Evolutionary conservation across 2,797 vertebrate genomes (phyloP).

Genomic region (Pyrocephalus nanus): DNA sequence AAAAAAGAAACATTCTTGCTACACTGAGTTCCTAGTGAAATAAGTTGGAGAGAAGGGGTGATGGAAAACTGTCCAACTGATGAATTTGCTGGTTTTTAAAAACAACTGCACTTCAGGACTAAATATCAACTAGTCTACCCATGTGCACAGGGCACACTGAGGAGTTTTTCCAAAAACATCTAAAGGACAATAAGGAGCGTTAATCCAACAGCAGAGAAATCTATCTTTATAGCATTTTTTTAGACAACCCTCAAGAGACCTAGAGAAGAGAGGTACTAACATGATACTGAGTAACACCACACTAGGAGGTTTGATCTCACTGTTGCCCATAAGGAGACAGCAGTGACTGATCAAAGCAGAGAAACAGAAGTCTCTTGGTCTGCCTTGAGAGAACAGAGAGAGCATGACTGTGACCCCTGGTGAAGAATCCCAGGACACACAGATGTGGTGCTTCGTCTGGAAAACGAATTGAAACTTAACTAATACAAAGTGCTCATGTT

Average conservation of each 20-base stretch:
- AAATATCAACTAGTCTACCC: background rate
- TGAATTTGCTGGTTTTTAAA: background rate
- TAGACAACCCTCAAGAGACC: slow-evolving; percentile 16
- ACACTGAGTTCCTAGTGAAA: background rate
- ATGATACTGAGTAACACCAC: background rate
- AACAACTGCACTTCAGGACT: background rate
- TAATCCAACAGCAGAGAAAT: slow-evolving; percentile 1
- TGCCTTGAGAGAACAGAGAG: background rate
- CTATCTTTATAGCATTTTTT: slow-evolving; percentile 75
- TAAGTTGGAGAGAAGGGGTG: background rate
- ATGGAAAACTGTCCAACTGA: background rate
- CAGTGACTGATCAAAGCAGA: background rate
- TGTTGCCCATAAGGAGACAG: background rate
- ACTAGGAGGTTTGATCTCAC: background rate
- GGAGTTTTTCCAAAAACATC: background rate
- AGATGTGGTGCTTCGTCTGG: accelerated
- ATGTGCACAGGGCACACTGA: background rate
- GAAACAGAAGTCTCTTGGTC: background rate
- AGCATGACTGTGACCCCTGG: background rate
- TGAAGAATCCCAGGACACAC: background rate
- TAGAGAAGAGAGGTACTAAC: background rate
- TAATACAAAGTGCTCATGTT: background rate
- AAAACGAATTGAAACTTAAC: background rate
- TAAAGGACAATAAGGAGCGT: background rate
- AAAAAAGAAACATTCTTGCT: background rate